These are phyloP conservation scores for Sebastes wilsoni DNA, from an alignment of 2,797 vertebrate genomes.

Conservation along the genomic window DNA sequence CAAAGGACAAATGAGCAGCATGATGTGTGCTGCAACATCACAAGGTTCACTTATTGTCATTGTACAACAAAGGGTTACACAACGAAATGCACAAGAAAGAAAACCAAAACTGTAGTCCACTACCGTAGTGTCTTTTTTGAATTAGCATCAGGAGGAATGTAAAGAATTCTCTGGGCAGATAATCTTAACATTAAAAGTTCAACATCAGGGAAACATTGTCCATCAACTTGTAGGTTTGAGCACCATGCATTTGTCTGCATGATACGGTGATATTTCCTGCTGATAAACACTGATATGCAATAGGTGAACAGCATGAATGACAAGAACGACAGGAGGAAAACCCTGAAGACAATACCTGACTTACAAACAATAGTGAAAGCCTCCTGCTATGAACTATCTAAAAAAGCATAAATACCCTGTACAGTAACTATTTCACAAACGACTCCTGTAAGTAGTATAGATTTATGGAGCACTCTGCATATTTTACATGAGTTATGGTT, in stretches of 20 bases:
- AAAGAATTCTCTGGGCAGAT: not conserved
- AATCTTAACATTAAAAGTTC: not conserved
- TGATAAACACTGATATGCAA: not conserved
- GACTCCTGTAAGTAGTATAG: not conserved
- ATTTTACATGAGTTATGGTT: not conserved
- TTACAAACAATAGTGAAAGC: not conserved
- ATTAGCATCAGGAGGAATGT: not conserved
- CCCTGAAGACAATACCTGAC: not conserved
- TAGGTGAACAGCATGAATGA: not conserved
- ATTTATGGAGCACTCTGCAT: not conserved
- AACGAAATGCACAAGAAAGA: not conserved
- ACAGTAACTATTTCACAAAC: not conserved
- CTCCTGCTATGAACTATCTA: not conserved
- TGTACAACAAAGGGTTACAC: not conserved
- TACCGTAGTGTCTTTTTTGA: not conserved
- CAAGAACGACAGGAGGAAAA: not conserved
- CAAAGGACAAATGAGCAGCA: not conserved
- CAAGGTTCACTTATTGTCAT: not conserved
- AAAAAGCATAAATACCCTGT: not conserved
- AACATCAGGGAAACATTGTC: not conserved
- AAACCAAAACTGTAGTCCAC: not conserved
- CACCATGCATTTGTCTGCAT: not conserved
- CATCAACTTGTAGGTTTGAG: not conserved
- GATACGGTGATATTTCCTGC: not conserved
- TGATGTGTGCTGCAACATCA: not conserved